These are phyloP conservation scores for Cryptomyrus ogoouensis DNA, from an alignment of 2,113 vertebrate genomes.

Conservation along the genomic window DNA sequence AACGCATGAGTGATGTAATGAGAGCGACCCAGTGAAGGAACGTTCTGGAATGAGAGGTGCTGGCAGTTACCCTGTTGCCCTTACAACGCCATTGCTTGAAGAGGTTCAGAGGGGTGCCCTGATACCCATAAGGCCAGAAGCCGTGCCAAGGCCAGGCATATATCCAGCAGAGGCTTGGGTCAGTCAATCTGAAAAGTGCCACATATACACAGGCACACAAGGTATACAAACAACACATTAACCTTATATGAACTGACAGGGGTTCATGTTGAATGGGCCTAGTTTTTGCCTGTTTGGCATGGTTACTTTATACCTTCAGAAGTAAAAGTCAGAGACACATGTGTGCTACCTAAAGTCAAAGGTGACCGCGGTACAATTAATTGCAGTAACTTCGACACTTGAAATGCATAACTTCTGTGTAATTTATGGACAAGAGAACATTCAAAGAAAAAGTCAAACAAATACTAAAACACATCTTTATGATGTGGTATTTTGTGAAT, in stretches of 20 bases:
- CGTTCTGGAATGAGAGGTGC: neutral
- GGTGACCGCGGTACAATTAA: neutral
- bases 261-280: neutral
- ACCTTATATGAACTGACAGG: neutral
- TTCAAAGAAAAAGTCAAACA: neutral
- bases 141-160: neutral
- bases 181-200: neutral
- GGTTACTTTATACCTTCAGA: neutral
- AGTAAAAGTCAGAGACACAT: neutral
- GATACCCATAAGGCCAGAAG: neutral
- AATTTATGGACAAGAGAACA: neutral
- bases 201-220: neutral
- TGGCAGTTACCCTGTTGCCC: constrained; percentile 14
- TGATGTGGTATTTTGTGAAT: neutral
- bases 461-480: neutral
- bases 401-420: neutral
- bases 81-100: constrained; percentile 23
- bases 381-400: neutral
- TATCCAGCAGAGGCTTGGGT: neutral
- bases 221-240: neutral
- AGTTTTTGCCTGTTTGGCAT: neutral
- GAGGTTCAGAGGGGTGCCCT: constrained; percentile 5
- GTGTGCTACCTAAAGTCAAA: neutral
- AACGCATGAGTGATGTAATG: neutral
- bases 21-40: neutral